phyloP scores from a whole-genome alignment of 1,140 invertebrate genomes.

The Cherax quadricarinatus region DNA sequence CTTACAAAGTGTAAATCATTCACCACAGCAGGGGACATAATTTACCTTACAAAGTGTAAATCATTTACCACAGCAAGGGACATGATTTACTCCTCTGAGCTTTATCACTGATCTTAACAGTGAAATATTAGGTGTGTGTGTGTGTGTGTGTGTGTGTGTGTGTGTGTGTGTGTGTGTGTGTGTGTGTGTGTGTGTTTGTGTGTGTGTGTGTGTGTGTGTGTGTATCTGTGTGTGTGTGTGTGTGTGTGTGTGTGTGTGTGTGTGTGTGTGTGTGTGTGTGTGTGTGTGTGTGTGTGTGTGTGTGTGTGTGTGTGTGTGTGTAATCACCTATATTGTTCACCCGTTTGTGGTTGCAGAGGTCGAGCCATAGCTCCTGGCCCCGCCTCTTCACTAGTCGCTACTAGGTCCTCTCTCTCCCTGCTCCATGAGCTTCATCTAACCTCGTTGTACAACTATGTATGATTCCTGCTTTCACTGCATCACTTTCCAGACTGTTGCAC shows the following conservation, averaged over 20 bases:
- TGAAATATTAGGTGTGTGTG: background rate
- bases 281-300: background rate
- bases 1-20: too few species aligned
- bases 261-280: background rate
- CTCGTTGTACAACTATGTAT: too few species aligned
- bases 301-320: constrained; percentile 1
- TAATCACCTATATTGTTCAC: background rate
- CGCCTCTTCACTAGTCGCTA: too few species aligned
- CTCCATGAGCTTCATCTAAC: too few species aligned
- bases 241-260: constrained; percentile 4
- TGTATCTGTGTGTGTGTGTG: background rate
- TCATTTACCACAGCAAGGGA: too few species aligned
- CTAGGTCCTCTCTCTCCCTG: too few species aligned
- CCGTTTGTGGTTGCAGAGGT: background rate
- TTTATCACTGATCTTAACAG: too few species aligned
- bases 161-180: constrained; percentile 9
- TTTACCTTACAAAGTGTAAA: too few species aligned
- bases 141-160: background rate
- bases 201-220: background rate
- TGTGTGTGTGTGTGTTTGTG: background rate
- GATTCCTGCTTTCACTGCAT: too few species aligned
- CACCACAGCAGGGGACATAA: too few species aligned
- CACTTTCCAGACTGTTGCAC: background rate
- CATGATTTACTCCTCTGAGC: too few species aligned
- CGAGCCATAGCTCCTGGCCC: too few species aligned